A percentile compares a stretch with the other conserved stretches of the same genome.
Conservation (phyloP, 2,113 vertebrate genomes). For the Nematolebias whitei region DNA sequence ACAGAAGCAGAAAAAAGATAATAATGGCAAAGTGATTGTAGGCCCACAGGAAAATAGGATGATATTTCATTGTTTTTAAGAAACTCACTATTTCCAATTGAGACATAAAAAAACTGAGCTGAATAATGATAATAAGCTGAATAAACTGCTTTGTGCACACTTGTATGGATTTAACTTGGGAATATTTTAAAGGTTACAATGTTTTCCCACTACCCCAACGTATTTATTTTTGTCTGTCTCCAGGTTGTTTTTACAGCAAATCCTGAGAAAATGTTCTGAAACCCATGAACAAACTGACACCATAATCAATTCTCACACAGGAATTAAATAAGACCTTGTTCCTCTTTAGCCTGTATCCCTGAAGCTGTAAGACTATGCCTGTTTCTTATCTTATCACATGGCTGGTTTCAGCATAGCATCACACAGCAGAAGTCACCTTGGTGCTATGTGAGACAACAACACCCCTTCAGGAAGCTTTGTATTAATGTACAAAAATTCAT, state of each 20-base stretch:
- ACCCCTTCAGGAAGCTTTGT: conserved; percentile 42
- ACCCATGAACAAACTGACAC: conserved; percentile 40
- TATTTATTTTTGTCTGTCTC: conserved; percentile 21
- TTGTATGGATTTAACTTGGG: too few species aligned
- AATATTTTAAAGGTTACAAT: not conserved
- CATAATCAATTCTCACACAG: conserved; percentile 35
- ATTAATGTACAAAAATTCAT: conserved; percentile 27
- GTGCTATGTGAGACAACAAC: conserved; percentile 53
- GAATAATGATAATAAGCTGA: too few species aligned
- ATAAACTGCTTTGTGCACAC: too few species aligned
- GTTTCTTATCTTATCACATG: conserved; percentile 62
- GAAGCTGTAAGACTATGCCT: conserved; percentile 51
- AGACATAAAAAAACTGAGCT: too few species aligned
- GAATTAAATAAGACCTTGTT: conserved; percentile 45
- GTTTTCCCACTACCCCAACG: conserved; percentile 1
- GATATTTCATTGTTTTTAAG: too few species aligned
- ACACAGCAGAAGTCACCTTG: conserved; percentile 68
- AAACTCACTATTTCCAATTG: too few species aligned
- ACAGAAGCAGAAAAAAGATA: too few species aligned
- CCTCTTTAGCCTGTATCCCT: conserved; percentile 60
- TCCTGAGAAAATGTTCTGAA: conserved; percentile 25
- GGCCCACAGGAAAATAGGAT: too few species aligned
- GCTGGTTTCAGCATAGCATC: conserved; percentile 56
- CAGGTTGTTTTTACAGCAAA: conserved; percentile 12
- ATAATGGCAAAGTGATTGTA: too few species aligned